Evolutionary conservation across 2,113 vertebrate genomes (phyloP).

Genomic region (Rallus limicola): DNA sequence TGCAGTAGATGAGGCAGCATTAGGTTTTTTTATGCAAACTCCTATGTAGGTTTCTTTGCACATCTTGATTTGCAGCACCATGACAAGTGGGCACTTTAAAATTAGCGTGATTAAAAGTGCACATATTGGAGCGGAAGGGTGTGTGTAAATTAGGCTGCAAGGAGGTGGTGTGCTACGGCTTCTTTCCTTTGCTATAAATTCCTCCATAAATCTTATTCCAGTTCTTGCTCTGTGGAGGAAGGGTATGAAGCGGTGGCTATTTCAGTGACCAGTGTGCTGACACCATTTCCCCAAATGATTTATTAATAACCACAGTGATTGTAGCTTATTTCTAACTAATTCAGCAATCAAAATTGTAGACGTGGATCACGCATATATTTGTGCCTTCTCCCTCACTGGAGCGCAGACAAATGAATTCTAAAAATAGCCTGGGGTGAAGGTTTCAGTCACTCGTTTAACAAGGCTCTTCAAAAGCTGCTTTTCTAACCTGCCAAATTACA

Average conservation of each 20-base stretch:
- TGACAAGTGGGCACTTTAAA: background rate
- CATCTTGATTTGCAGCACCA: background rate
- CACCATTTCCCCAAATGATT: background rate
- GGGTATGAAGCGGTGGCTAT: background rate
- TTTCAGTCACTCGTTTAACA: slow-evolving; percentile 28
- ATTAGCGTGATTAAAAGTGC: background rate
- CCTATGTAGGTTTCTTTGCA: background rate
- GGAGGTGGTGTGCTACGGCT: background rate
- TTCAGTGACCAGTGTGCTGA: background rate
- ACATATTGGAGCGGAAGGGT: background rate
- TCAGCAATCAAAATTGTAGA: background rate
- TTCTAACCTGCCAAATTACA: slow-evolving; percentile 35
- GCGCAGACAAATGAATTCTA: slow-evolving; percentile 23
- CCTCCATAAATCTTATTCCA: background rate
- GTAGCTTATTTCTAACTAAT: background rate
- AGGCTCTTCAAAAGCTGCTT: slow-evolving; percentile 30
- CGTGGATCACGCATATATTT: background rate
- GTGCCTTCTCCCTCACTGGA: background rate
- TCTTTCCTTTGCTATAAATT: background rate
- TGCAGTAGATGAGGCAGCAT: background rate
- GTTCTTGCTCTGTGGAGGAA: background rate
- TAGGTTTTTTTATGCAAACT: background rate
- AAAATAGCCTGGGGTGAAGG: slow-evolving; percentile 40
- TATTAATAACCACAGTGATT: background rate
- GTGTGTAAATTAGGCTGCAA: background rate